Percentiles rank a stretch among this genome's conserved stretches.
Conservation (phyloP, 2,797 vertebrate species). For the Champsocephalus esox region DNA sequence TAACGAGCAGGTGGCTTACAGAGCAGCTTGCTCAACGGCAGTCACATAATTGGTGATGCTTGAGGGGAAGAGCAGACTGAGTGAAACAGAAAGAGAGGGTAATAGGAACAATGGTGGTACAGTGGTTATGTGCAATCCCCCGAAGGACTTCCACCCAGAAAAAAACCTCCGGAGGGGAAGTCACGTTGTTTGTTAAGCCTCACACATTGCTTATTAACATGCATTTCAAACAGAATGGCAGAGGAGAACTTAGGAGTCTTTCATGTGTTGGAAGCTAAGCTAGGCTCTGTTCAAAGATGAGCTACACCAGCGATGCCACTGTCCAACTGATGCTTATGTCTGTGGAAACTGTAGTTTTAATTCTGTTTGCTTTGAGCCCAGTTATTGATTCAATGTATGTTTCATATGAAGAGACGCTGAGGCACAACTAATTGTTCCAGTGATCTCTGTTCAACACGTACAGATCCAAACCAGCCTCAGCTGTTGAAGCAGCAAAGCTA, state of each 20-base stretch:
- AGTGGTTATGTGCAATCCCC: slow-evolving; percentile 47
- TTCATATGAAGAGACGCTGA: neutral
- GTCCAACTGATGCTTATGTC: slow-evolving; percentile 12
- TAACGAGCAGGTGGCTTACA: slow-evolving; percentile 56
- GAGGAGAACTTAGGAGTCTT: slow-evolving; percentile 42
- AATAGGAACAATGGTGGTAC: slow-evolving; percentile 52
- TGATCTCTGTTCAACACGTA: neutral
- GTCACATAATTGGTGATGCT: slow-evolving; percentile 58
- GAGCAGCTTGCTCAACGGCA: slow-evolving; percentile 32
- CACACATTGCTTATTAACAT: slow-evolving; percentile 62
- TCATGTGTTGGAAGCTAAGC: slow-evolving; percentile 45
- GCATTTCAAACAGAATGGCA: slow-evolving; percentile 61
- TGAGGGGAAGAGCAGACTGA: slow-evolving; percentile 27
- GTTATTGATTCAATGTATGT: neutral
- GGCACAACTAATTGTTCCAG: neutral
- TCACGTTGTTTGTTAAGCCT: slow-evolving; percentile 56
- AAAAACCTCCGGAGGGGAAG: slow-evolving; percentile 41
- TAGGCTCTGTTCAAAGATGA: slow-evolving; percentile 28
- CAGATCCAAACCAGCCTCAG: neutral
- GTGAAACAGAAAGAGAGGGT: slow-evolving; percentile 22
- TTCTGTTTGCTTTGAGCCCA: neutral
- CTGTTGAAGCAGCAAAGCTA: slow-evolving; percentile 20
- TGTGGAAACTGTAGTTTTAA: neutral
- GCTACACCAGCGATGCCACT: neutral
- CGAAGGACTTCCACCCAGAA: slow-evolving; percentile 21